Evolutionary conservation across 1,140 invertebrate genomes (phyloP), one percentile per base, ranked within the genome.

Genomic region (Homarus americanus): DNA sequence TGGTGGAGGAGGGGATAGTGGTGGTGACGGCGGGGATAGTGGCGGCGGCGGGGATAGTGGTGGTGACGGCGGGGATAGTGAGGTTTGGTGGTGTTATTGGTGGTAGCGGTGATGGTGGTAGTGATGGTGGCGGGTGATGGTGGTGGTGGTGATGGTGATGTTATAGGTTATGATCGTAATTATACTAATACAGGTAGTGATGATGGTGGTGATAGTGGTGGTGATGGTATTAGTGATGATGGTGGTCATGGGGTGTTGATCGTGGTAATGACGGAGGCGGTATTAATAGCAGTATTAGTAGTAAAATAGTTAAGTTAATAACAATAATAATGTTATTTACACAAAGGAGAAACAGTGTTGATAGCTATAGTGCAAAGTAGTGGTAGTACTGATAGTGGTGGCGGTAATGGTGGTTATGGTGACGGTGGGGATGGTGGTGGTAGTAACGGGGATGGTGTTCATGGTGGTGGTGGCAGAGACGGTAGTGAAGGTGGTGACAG

Each of bases 121-220:
- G 75, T 41, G 34, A 9, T 24, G 75, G 38, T 41, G 75, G 75
- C 17, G 10, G 38, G 41, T 12, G 40, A 12, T 44, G 32, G 38
- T 40, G 73, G 40, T 38, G n/a, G 76, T 49, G 76, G 40, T 28
- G 40, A 24, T 44, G 40, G 76, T 76, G 36, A 12, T 38, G 36
- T 9, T 38, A 15, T 17, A 15, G 73, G 73, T 76, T 34, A 17
- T 38, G 73, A 36, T 38, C 12, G 36, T 24, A 24, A 49, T 79
- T 40, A 41, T 79, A 49, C n/a, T 49, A 12, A 10, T 58, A 28
- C 44, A 63, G 79, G 79, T 63, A 34, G 79, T 63, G 79, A 40
- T 58, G 49, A 20, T 3, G 28, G 28, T 24, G 15, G 44, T 49
- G 44, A 15, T 15, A 49, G 44, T 63, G 63, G 24, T 66, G 63